Evolutionary conservation across 2,113 vertebrate genomes (phyloP).

Genomic region (Urocitellus parryii): DNA sequence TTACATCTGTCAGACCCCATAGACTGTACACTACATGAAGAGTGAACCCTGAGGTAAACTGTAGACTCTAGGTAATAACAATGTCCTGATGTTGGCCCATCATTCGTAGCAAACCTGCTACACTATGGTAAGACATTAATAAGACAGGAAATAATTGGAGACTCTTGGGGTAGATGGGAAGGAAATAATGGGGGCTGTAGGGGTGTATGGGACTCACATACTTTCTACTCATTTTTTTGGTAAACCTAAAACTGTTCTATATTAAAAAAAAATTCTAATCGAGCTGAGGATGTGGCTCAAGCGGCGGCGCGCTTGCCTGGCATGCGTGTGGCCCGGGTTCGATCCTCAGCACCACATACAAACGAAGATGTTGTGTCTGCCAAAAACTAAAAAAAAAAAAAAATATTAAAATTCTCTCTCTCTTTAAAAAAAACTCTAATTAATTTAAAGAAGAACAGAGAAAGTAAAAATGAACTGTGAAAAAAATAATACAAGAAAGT

Average conservation of each 20-base stretch:
- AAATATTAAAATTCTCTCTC: too few species aligned
- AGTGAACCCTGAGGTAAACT: not conserved
- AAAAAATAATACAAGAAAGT: not conserved
- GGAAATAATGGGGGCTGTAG: not conserved
- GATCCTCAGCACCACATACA: too few species aligned
- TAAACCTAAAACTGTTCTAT: not conserved
- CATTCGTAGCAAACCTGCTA: not conserved
- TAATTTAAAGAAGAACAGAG: not conserved
- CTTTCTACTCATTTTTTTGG: not conserved
- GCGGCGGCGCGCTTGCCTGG: too few species aligned
- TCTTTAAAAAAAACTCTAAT: not conserved
- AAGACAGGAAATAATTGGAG: not conserved
- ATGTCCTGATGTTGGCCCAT: not conserved
- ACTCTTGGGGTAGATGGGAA: not conserved
- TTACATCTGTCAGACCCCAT: not conserved
- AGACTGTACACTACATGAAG: not conserved
- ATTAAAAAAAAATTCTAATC: too few species aligned
- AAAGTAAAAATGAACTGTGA: not conserved
- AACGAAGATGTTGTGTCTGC: too few species aligned
- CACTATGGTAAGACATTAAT: not conserved
- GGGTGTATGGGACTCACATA: not conserved
- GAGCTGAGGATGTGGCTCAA: too few species aligned
- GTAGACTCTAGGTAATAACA: not conserved
- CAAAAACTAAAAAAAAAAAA: too few species aligned
- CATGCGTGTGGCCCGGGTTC: too few species aligned